Evolutionary conservation across 2,113 vertebrate species (phyloP).

Genomic region (Neogale vison): DNA sequence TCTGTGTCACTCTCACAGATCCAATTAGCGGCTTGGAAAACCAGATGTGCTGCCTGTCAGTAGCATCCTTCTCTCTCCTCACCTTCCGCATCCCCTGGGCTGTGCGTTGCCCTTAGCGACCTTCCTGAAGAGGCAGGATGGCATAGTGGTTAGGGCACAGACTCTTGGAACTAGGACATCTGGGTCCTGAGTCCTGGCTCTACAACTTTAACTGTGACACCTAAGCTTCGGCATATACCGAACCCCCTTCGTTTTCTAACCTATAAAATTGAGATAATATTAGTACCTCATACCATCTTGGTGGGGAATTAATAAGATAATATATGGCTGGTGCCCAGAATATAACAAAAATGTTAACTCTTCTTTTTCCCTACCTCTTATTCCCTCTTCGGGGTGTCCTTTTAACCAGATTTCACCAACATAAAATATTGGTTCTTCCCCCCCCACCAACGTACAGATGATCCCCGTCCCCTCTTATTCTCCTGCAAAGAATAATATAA

Average conservation of each 20-base stretch:
- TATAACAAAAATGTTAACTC: background rate
- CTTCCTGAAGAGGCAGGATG: background rate
- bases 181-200: background rate
- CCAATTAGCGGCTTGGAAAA: background rate
- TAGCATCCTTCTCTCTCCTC: background rate
- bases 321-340: background rate
- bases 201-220: background rate
- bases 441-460: background rate
- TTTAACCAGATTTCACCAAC: slow-evolving; percentile 3
- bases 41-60: background rate
- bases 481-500: background rate
- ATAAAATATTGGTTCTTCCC: background rate
- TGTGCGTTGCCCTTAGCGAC: background rate
- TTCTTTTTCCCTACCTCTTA: background rate
- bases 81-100: background rate
- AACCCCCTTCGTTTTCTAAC: background rate
- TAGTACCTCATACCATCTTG: background rate
- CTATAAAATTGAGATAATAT: background rate
- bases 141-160: background rate
- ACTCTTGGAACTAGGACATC: background rate
- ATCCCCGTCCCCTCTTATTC: background rate
- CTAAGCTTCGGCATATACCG: background rate
- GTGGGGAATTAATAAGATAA: background rate
- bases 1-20: background rate
- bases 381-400: background rate